A percentile compares a stretch with the other conserved stretches of the same genome.
Conservation (phyloP, 2,888 invertebrate genomes). For the Drosophila anomalata region DNA sequence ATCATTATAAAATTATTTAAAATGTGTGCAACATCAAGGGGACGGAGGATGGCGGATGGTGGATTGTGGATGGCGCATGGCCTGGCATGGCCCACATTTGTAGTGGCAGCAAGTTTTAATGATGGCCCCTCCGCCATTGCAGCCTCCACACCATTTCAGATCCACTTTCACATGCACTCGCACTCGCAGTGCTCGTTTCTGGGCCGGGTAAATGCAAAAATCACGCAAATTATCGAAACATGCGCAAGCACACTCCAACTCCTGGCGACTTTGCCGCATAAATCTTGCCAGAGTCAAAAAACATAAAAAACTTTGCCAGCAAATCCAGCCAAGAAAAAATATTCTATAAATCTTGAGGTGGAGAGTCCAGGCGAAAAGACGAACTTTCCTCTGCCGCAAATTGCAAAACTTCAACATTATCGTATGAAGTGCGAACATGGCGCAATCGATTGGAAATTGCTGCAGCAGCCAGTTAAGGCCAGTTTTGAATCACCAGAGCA, state of each 20-base stretch:
- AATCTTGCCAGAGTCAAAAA: slow-evolving; percentile 71
- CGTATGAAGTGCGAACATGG: slow-evolving; percentile 77
- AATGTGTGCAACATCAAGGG: slow-evolving; percentile 17
- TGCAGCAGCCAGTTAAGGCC: slow-evolving; percentile 50
- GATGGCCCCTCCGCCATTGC: slow-evolving; percentile 57
- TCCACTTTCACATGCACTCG: slow-evolving; percentile 42
- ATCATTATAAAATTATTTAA: slow-evolving; percentile 67
- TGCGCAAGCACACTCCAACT: slow-evolving; percentile 73
- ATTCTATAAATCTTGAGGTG: slow-evolving; percentile 75
- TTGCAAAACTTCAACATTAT: slow-evolving; percentile 77
- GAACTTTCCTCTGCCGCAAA: slow-evolving; percentile 76
- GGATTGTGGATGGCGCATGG: not conserved
- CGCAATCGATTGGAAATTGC: slow-evolving; percentile 78
- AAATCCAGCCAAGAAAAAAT: slow-evolving; percentile 46
- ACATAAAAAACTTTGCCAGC: slow-evolving; percentile 33
- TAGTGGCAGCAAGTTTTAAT: slow-evolving; percentile 74
- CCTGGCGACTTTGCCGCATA: slow-evolving; percentile 73
- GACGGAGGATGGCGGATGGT: not conserved
- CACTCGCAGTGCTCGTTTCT: slow-evolving; percentile 33
- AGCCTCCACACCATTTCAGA: slow-evolving; percentile 34
- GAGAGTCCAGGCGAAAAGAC: slow-evolving; percentile 52
- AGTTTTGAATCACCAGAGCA: slow-evolving; percentile 19
- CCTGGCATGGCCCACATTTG: slow-evolving; percentile 68
- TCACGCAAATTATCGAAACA: slow-evolving; percentile 81
- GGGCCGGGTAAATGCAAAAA: slow-evolving; percentile 67